Conservation (phyloP, 35 echinoderm and acorn worm genomes). For the Lytechinus variegatus region DNA sequence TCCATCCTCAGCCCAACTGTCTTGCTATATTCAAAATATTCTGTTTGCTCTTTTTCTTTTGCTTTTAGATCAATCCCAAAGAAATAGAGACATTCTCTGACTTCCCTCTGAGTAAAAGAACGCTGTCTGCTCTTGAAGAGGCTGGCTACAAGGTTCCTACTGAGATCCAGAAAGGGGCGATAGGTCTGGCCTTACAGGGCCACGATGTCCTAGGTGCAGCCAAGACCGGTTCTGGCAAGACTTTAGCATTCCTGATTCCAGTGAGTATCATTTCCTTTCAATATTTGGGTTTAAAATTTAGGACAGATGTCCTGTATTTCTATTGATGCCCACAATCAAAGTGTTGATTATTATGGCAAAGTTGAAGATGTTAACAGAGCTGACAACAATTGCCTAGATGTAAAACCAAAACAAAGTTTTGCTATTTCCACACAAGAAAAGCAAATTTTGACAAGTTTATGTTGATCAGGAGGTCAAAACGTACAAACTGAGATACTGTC, state of each 20-base stretch:
- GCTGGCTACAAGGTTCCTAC: slow-evolving; percentile 79
- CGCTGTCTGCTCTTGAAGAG: slow-evolving; percentile 59
- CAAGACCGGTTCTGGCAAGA: slow-evolving; percentile 97
- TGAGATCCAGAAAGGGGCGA: slow-evolving; percentile 82
- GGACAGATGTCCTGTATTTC: too few species aligned
- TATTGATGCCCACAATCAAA: too few species aligned
- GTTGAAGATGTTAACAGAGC: too few species aligned
- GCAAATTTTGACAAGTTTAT: too few species aligned
- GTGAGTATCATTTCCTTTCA: slow-evolving; percentile 59
- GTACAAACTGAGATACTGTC: too few species aligned
- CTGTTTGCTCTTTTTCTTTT: not conserved
- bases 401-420: not conserved
- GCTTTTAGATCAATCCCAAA: slow-evolving; percentile 67
- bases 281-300: not conserved
- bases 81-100: slow-evolving; percentile 77
- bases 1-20: not conserved
- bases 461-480: too few species aligned
- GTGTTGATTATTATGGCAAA: too few species aligned
- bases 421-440: not conserved
- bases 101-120: slow-evolving; percentile 82
- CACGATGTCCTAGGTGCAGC: slow-evolving; percentile 91
- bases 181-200: slow-evolving; percentile 77
- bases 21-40: not conserved
- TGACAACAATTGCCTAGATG: too few species aligned
- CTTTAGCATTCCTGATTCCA: slow-evolving; percentile 90